These are phyloP conservation scores for Pitta sordida DNA, from an alignment of 2,113 vertebrate genomes.

Conservation along the genomic window DNA sequence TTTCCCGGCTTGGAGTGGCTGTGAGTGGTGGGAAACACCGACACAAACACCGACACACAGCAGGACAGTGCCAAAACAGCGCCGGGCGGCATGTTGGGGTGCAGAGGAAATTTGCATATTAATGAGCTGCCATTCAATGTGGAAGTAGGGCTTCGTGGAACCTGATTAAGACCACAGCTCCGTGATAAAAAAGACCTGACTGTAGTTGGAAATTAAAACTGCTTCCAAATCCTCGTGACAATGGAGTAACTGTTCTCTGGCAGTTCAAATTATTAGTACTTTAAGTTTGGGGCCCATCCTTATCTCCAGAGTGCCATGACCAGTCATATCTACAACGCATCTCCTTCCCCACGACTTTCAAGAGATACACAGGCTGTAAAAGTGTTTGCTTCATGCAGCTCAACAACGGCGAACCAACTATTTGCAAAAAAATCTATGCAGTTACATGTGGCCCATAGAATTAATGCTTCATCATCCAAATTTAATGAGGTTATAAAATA, in stretches of 20 bases:
- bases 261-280: neutral
- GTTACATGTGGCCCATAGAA: constrained; percentile 21
- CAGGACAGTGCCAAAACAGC: too few species aligned
- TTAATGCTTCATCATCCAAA: constrained; percentile 45
- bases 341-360: neutral
- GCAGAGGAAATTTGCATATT: too few species aligned
- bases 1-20: too few species aligned
- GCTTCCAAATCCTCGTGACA: neutral
- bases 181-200: too few species aligned
- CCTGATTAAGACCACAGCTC: too few species aligned
- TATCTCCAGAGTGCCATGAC: neutral
- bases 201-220: neutral
- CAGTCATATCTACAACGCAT: neutral
- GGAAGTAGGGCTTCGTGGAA: too few species aligned
- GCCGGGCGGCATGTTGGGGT: too few species aligned
- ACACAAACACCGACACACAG: too few species aligned
- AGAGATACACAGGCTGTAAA: neutral
- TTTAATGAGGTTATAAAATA: constrained; percentile 61
- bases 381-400: neutral
- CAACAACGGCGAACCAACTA: neutral
- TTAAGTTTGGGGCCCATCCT: neutral
- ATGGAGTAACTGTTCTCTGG: neutral
- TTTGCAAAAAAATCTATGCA: neutral
- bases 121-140: too few species aligned
- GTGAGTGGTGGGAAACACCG: too few species aligned